Evolutionary conservation across 2,888 invertebrate genomes (phyloP).

Genomic region (Nemotelus pantherinus): DNA sequence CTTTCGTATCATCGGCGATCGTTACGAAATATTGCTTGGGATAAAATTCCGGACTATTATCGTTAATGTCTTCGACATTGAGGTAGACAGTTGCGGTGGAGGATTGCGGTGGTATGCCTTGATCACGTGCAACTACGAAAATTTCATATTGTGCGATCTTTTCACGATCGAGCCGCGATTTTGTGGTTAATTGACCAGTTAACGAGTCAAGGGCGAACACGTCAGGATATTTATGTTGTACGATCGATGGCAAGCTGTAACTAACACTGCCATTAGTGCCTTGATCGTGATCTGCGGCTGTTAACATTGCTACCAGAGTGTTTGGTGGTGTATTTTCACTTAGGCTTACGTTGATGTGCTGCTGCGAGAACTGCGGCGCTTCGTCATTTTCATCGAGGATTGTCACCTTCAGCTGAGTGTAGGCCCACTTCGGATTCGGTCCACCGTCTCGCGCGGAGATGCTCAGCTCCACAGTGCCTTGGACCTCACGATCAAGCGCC

Average conservation of each 20-base stretch:
- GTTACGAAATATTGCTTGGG: conserved; percentile 86
- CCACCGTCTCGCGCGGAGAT: conserved; percentile 94
- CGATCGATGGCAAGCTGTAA: conserved; percentile 80
- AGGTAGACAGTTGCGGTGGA: conserved; percentile 88
- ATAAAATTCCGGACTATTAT: conserved; percentile 92
- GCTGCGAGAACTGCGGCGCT: conserved; percentile 84
- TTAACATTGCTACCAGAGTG: conserved; percentile 83
- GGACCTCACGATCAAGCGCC: conserved; percentile 82
- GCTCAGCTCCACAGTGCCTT: conserved; percentile 86
- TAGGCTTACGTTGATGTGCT: conserved; percentile 77
- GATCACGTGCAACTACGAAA: conserved; percentile 88
- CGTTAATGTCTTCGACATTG: conserved; percentile 86
- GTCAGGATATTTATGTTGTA: conserved; percentile 82
- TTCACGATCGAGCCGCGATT: conserved; percentile 83
- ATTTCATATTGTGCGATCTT: conserved; percentile 81
- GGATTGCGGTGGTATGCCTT: conserved; percentile 88
- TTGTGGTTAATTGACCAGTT: conserved; percentile 85
- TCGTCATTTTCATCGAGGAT: conserved; percentile 96
- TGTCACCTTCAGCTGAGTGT: conserved; percentile 87
- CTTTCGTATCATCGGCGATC: conserved; percentile 74
- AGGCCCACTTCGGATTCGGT: conserved; percentile 92
- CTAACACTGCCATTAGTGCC: conserved; percentile 92
- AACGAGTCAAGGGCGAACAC: conserved; percentile 84
- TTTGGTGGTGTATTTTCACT: conserved; percentile 83
- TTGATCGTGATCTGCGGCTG: conserved; percentile 91